Base-by-base conservation (phyloP, 2,797 vertebrate species). In the Sternotherus odoratus region DNA sequence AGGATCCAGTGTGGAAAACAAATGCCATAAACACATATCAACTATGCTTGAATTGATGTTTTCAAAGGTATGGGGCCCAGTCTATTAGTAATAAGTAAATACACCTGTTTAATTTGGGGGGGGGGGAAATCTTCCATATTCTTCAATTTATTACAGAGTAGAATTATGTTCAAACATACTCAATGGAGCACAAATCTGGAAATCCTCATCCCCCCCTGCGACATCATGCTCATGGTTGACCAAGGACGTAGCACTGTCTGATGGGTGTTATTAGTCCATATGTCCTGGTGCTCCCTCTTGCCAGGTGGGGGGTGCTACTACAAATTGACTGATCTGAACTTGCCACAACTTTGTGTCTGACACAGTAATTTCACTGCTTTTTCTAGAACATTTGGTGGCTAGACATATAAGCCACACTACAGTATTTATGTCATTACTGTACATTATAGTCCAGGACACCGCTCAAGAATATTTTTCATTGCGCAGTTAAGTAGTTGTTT, bases 351-450 rank as follows among this genome's bases (percentile, higher is more conserved):
- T 28, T 60, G 30, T 33, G 13, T 60, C 30, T 12, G 78, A 53
- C 23, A 46, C 46, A 81, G 17, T 63, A 66, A 26, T 57, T 56
- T 16, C 50, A 60, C 75, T 87, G 23, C 75, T 94, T 85, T 83
- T 57, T 88, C 33, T 17, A 43, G 50, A 36, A 24, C 15, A 66
- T 0, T 26, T 6, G 66, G 10, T 11, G 2, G 23, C 33, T 85
- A 86, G 87, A 74, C 17, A 85, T 87, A 77, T 30, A 91, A 85
- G 78, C 6, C 0, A 6, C 36, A 66, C n/a, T 4, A 26, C 54
- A 4, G 3, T 1, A 15, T 75, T 88, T 78, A 87, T 85, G 53
- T 79, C 56, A 82, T 1, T 0, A 0, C 2, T 82, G 1, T n/a
- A 54, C 63, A 39, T 48, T 57, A 11, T 33, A n/a, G 12, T 92